Conservation (phyloP, 2,888 invertebrate species). For the Frankliniella fusca region DNA sequence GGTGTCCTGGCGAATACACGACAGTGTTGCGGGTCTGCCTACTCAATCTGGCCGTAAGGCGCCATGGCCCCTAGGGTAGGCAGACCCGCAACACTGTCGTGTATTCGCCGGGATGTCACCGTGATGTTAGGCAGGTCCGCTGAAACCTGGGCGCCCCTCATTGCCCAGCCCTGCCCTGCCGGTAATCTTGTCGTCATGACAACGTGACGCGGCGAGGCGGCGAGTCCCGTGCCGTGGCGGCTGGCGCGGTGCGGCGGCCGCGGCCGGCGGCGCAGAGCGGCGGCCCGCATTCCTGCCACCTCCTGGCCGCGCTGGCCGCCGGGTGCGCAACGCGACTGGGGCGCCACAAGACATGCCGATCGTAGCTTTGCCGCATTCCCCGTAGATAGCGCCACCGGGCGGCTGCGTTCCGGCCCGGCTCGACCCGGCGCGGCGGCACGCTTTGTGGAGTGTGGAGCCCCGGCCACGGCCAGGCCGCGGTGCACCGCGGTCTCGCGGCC, state of each 20-base stretch:
- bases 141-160: no score
- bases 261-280: not conserved
- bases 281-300: not conserved
- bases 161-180: no score
- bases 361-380: not conserved
- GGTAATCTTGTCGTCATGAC: no score
- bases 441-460: not conserved
- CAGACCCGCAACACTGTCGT: no score
- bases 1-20: no score
- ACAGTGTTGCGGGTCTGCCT: no score
- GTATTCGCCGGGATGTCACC: no score
- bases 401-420: not conserved
- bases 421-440: not conserved
- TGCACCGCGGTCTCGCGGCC: not conserved
- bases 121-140: no score
- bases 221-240: no score
- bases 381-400: not conserved
- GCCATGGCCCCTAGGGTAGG: no score
- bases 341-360: constrained; percentile 15
- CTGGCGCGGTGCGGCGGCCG: not conserved
- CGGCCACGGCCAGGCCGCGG: not conserved
- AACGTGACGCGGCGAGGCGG: no score
- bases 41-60: no score
- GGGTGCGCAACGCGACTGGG: constrained; percentile 4
- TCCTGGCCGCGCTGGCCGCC: not conserved